These are phyloP conservation scores for Bombus pyrosoma DNA, from an alignment of 1,140 invertebrate species.

Conservation along the genomic window DNA sequence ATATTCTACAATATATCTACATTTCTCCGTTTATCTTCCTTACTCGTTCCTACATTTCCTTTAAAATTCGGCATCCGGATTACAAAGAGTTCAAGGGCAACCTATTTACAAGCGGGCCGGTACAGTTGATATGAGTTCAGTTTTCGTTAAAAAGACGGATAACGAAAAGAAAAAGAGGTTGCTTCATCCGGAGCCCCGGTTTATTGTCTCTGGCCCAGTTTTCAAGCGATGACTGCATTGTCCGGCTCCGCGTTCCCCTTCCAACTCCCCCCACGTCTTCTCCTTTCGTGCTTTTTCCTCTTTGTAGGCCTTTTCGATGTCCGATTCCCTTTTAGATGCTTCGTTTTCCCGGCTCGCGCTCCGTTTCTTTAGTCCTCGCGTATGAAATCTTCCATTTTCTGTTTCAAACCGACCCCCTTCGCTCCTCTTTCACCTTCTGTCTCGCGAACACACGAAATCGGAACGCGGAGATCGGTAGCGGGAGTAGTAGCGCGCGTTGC, in stretches of 20 bases:
- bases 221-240: slow-evolving; percentile 55
- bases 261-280: slow-evolving; percentile 44
- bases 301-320: slow-evolving; percentile 47
- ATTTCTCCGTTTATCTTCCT: neutral
- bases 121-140: neutral
- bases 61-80: neutral
- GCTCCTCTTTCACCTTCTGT: neutral
- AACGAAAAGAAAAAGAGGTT: slow-evolving; percentile 54
- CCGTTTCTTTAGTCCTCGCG: slow-evolving; percentile 32
- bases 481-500: neutral
- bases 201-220: slow-evolving; percentile 51
- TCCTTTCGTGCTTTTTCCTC: slow-evolving; percentile 9
- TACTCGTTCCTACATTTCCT: neutral
- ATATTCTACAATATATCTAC: no score
- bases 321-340: slow-evolving; percentile 44
- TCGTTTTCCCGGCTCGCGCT: slow-evolving; percentile 12
- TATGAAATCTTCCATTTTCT: slow-evolving; percentile 38
- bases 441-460: slow-evolving; percentile 19
- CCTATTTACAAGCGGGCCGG: neutral
- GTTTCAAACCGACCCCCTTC: neutral
- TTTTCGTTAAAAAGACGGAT: slow-evolving; percentile 15
- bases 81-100: slow-evolving; percentile 10
- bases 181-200: slow-evolving; percentile 3
- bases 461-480: slow-evolving; percentile 3
- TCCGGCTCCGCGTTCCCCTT: slow-evolving; percentile 34